Base-by-base conservation (phyloP, 2,113 vertebrate genomes). In the Varanus salvator region DNA sequence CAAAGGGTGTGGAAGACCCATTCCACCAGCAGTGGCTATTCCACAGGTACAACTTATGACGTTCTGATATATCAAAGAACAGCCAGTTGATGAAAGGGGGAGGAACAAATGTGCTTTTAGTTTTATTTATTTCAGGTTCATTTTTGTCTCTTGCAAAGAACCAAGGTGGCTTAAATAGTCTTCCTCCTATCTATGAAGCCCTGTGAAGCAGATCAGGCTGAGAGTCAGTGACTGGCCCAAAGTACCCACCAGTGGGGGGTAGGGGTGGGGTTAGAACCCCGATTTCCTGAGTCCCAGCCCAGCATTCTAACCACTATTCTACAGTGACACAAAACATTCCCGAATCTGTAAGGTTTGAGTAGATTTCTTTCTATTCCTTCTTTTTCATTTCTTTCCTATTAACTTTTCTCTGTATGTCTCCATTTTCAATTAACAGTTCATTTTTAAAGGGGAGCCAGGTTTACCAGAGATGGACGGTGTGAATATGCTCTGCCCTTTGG, bases 401-500 rank as follows among this genome's bases (percentile, higher is more conserved):
- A 88, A 92, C 72, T 60, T 85, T 87, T 89, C 85, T 1, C 0
- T 80, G 60, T 71, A 88, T 85, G 90, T 87, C 87, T 72, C 84
- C 90, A 9, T 34, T 92, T 90, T 94, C 93, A 94, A 89, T 75
- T 86, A 95, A 92, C 96, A 95, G 95, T 95, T 97, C 93, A 95
- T 96, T 96, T 95, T 88, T 95, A 95, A 89, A 95, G 96, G 96
- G 94, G 93, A 95, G 0, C 90, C 95, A 83, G 96, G 97, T 95
- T 95, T 95, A 81, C 88, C 91, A 52, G 96, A 96, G 96, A 97
- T 95, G 87, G 95, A 92, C 0, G 86, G 91, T 94, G 91, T 81
- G 92, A 81, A 86, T 1, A 48, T 95, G 96, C 97, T 97, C 94
- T 98, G 98, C 97, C 97, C 97, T 94, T 93, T 94, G 98, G 98